A percentile compares a stretch with the other conserved stretches of the same genome.
Evolutionary conservation across 2,113 vertebrate species (phyloP).

Genomic region (Muscicapa adusta): DNA sequence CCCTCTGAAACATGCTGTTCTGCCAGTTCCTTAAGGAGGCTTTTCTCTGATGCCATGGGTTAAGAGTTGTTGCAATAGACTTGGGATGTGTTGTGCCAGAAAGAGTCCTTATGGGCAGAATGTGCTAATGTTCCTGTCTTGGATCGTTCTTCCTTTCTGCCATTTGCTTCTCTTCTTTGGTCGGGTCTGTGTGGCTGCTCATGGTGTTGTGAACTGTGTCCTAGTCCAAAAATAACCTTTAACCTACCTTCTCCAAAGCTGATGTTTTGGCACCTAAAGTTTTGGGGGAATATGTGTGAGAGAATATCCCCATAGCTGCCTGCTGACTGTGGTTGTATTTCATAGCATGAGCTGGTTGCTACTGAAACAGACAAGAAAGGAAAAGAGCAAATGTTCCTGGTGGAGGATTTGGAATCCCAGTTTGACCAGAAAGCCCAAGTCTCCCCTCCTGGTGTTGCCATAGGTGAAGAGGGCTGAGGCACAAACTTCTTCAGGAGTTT

Average conservation of each 20-base stretch:
- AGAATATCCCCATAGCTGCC: not conserved
- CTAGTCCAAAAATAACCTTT: not conserved
- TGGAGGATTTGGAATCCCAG: not conserved
- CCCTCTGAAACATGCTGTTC: not conserved
- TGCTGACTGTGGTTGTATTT: not conserved
- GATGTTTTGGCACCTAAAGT: not conserved
- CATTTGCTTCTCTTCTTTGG: not conserved
- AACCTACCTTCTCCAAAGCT: not conserved
- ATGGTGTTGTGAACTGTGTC: not conserved
- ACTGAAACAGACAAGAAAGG: not conserved
- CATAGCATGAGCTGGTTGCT: not conserved
- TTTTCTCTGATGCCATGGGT: not conserved
- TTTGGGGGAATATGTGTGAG: not conserved
- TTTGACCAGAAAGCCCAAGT: not conserved
- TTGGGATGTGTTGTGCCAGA: not conserved
- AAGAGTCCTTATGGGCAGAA: not conserved
- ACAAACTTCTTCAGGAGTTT: not conserved
- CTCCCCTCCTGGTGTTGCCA: not conserved
- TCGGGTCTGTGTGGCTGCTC: not conserved
- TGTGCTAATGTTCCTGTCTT: not conserved
- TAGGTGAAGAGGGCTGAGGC: not conserved
- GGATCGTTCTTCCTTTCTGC: not conserved
- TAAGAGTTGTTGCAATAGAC: not conserved
- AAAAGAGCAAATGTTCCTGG: not conserved
- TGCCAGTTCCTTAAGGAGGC: not conserved